Percentiles rank a stretch among this genome's conserved stretches.
Evolutionary conservation across 1,140 invertebrate species (phyloP).

Genomic region (Himalopsyche phryganea): DNA sequence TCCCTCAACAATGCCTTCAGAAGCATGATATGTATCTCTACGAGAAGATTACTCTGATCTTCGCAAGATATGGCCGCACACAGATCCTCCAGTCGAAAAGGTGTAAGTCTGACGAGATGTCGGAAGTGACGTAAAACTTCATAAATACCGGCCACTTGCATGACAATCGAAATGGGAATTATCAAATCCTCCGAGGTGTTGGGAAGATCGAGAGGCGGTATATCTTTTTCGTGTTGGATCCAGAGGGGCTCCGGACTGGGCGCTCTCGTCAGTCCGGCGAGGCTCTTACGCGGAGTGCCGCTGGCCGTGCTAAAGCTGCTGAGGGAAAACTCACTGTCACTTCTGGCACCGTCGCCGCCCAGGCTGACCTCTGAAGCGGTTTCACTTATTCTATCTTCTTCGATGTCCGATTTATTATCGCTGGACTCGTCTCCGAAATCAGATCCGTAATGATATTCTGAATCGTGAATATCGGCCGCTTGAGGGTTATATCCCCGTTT

Average conservation of each 20-base stretch:
- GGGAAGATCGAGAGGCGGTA: constrained; percentile 75
- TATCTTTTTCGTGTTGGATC: constrained; percentile 74
- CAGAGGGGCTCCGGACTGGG: constrained; percentile 84
- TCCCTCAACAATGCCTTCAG: constrained; percentile 88
- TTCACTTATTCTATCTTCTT: constrained; percentile 69
- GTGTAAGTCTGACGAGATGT: constrained; percentile 83
- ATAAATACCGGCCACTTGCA: constrained; percentile 83
- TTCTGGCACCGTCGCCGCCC: constrained; percentile 60
- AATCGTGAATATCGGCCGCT: constrained; percentile 72
- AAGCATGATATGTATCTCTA: constrained; percentile 90
- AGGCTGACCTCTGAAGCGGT: constrained; percentile 63
- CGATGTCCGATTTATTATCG: constrained; percentile 70
- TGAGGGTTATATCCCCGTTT: constrained; percentile 68
- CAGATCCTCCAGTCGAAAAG: constrained; percentile 94
- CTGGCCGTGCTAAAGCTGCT: constrained; percentile 72
- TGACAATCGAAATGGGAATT: constrained; percentile 71
- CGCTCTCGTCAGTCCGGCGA: constrained; percentile 55
- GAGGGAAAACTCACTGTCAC: constrained; percentile 80
- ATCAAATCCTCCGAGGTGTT: constrained; percentile 87
- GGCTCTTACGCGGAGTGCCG: constrained; percentile 56
- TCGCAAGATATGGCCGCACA: constrained; percentile 88
- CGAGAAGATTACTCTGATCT: constrained; percentile 85
- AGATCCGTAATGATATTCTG: constrained; percentile 86
- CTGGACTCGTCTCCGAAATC: constrained; percentile 84
- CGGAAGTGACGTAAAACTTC: constrained; percentile 91